Percentiles rank a stretch among this genome's conserved stretches.
phyloP scores from a whole-genome alignment of 1,140 invertebrate genomes.

The Hylaeus anthracinus region DNA sequence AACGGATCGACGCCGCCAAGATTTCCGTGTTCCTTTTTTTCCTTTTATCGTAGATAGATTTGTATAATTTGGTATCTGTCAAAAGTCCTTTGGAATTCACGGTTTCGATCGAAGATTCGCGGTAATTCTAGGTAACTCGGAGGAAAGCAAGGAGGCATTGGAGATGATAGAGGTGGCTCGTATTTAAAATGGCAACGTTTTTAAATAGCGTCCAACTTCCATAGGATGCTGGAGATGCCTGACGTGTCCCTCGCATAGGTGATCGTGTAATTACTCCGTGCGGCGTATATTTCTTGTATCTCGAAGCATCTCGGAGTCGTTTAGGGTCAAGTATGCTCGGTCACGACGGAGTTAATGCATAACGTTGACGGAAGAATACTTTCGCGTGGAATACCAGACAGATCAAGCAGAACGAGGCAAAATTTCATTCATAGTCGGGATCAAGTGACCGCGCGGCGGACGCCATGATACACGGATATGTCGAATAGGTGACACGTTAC shows the following conservation, averaged over 20 bases:
- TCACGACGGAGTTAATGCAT: background rate
- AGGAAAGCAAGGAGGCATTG: no score
- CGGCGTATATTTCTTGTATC: background rate
- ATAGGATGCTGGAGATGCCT: background rate
- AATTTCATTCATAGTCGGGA: background rate
- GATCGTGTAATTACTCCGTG: background rate
- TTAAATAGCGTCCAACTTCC: no score
- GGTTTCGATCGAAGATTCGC: no score
- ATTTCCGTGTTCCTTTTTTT: slow-evolving; percentile 35
- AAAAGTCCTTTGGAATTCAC: no score
- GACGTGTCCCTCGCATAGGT: background rate
- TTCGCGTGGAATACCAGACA: slow-evolving; percentile 3
- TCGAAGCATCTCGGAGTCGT: background rate
- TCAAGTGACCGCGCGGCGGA: background rate
- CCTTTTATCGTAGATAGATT: background rate
- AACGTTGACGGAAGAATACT: background rate
- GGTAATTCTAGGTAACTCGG: no score
- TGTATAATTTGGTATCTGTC: background rate
- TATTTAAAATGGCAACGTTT: no score
- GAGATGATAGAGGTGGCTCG: no score
- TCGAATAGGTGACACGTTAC: slow-evolving; percentile 35
- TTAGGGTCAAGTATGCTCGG: background rate
- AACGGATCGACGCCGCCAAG: slow-evolving; percentile 42
- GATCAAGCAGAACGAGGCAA: slow-evolving; percentile 23
- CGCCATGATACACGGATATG: slow-evolving; percentile 17